Conservation (phyloP, 2,797 vertebrate genomes). For the Sphenodon punctatus region DNA sequence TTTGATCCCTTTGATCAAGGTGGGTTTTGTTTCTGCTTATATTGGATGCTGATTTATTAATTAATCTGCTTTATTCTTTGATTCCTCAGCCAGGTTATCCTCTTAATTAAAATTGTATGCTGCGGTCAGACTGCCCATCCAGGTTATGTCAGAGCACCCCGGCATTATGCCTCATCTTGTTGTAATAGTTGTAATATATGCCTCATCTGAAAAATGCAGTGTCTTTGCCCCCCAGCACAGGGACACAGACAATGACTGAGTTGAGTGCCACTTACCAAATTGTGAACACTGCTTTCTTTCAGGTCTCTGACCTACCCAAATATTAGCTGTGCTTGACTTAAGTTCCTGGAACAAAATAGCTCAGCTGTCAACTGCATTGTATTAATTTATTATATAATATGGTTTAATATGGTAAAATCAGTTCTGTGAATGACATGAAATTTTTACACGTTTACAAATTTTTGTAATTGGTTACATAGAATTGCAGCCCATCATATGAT, state of each 20-base stretch:
- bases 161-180: not conserved
- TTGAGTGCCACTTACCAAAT: not conserved
- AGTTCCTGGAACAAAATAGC: not conserved
- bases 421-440: too few relatives aligned
- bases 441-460: too few relatives aligned
- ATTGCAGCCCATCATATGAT: too few relatives aligned
- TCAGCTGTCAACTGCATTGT: not conserved
- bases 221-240: not conserved
- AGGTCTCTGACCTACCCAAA: not conserved
- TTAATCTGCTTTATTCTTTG: not conserved
- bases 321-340: not conserved
- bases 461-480: too few relatives aligned
- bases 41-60: not conserved
- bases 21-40: slow-evolving; percentile 3
- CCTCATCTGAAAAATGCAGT: not conserved
- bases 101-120: not conserved
- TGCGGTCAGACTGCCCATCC: not conserved
- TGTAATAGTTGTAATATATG: not conserved
- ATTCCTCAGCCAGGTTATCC: not conserved
- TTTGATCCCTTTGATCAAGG: slow-evolving; percentile 39
- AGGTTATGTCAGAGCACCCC: not conserved
- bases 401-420: too few relatives aligned
- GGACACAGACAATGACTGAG: not conserved
- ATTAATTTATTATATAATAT: too few relatives aligned
- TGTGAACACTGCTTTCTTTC: not conserved